phyloP scores from a whole-genome alignment of 2,888 invertebrate genomes.

The Cataglyphis albicans region DNA sequence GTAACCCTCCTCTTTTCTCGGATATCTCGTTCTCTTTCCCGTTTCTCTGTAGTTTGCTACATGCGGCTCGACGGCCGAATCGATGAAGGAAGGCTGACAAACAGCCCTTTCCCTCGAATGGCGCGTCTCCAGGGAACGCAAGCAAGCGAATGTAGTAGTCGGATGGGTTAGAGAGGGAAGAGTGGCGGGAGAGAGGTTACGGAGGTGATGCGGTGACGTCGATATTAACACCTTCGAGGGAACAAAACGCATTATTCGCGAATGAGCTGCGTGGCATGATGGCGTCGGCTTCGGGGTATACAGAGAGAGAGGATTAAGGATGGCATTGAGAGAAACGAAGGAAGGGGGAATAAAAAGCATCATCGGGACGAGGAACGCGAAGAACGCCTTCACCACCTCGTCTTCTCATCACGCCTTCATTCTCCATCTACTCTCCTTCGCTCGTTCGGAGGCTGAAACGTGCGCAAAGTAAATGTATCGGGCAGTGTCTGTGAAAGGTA shows the following conservation, averaged over 20 bases:
- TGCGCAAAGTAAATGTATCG: slow-evolving; percentile 68
- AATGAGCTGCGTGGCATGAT: slow-evolving; percentile 55
- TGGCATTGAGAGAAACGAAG: slow-evolving; percentile 41
- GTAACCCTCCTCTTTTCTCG: slow-evolving; percentile 27
- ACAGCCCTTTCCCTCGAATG: slow-evolving; percentile 60
- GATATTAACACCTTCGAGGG: slow-evolving; percentile 64
- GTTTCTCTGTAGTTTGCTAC: slow-evolving; percentile 28
- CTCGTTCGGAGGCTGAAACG: slow-evolving; percentile 64
- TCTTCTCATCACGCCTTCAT: slow-evolving; percentile 45
- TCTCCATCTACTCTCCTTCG: slow-evolving; percentile 26
- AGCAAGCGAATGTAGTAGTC: slow-evolving; percentile 15
- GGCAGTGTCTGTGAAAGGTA: slow-evolving; percentile 56
- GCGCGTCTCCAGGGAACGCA: slow-evolving; percentile 39
- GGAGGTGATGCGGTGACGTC: slow-evolving; percentile 41
- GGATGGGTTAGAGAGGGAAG: background rate
- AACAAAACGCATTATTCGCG: slow-evolving; percentile 79
- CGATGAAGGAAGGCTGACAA: slow-evolving; percentile 62
- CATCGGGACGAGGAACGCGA: slow-evolving; percentile 58
- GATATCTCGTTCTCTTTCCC: slow-evolving; percentile 39
- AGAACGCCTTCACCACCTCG: slow-evolving; percentile 40
- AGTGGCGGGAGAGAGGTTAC: slow-evolving; percentile 34
- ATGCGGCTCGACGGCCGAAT: slow-evolving; percentile 39
- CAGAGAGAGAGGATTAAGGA: slow-evolving; percentile 18
- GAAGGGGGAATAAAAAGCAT: slow-evolving; percentile 54
- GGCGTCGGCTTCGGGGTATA: slow-evolving; percentile 45